Evolutionary conservation across 1,140 invertebrate genomes (phyloP), one percentile per base, ranked within the genome.

Genomic region (Aphaenogaster rudis): DNA sequence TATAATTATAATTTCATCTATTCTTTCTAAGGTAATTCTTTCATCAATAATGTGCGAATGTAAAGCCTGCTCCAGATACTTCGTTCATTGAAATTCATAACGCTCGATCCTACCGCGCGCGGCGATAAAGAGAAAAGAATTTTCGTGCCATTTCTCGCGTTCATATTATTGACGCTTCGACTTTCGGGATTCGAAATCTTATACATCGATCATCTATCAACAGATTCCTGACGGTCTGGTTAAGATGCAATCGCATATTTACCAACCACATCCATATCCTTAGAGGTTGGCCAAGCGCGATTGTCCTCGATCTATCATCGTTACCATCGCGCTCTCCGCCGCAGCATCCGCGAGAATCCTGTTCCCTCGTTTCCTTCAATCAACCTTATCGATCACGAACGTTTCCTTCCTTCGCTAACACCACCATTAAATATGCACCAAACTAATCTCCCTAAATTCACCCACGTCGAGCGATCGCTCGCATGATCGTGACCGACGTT

Each of bases 341-440:
- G 28, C 64, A 69, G 28, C 45, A 42, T 71, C 42, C 54, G n/a
- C 42, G 54, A 28, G 42, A 50, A 57, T 67, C 52, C 17, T 36
- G 42, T 61, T 82, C 28, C 17, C 17, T 28, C 28, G 15, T 42
- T 72, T 59, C 50, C 66, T 82, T 61, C 17, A 48, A 80, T 80
- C 36, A 15, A 71, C 15, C 36, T 69, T 57, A 74, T 76, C 80
- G 54, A 63, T 82, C 80, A 39, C 79, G 36, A 72, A 36, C 28
- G 21, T 54, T 69, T 63, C 59, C 42, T 36, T 74, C 17, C 39
- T 84, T 17, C 69, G 57, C n/a, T 21, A 61, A 50, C 80, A 74
- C 11, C 80, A 85, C 21, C 48, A 74, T 81, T 74, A 36, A 88
- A 63, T 81, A 79, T 59, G 50, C 87, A 88, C 88, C 11, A 69